A percentile compares a stretch with the other conserved stretches of the same genome.
Evolutionary conservation across 1,140 invertebrate species (phyloP).

Genomic region (Plectrocnemia conspersa): DNA sequence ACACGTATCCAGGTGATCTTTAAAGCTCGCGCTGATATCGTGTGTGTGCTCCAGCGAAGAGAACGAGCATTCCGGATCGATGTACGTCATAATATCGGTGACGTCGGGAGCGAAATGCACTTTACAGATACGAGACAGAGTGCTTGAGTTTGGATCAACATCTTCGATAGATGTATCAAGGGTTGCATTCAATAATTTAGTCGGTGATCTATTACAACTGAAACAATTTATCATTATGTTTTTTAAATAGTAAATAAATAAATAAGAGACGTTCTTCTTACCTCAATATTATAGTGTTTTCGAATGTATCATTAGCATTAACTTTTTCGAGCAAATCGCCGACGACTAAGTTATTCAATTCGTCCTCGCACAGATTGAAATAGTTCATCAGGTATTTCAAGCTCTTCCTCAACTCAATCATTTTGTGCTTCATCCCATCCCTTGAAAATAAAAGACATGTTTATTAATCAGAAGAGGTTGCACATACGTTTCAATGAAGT

Average conservation of each 20-base stretch:
- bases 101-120: slow-evolving; percentile 68
- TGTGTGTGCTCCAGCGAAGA: slow-evolving; percentile 35
- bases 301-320: slow-evolving; percentile 29
- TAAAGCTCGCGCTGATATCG: slow-evolving; percentile 57
- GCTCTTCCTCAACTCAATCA: slow-evolving; percentile 54
- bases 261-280: slow-evolving; percentile 7
- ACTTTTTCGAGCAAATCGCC: slow-evolving; percentile 55
- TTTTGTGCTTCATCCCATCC: slow-evolving; percentile 56
- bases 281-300: slow-evolving; percentile 32
- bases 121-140: slow-evolving; percentile 42
- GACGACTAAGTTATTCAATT: slow-evolving; percentile 67
- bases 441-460: slow-evolving; percentile 42
- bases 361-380: slow-evolving; percentile 69
- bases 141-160: slow-evolving; percentile 37
- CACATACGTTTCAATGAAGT: too few relatives aligned
- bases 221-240: not conserved
- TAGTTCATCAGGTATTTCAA: slow-evolving; percentile 65
- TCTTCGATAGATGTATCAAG: slow-evolving; percentile 7
- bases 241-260: not conserved
- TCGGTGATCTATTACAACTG: slow-evolving; percentile 6
- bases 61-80: slow-evolving; percentile 52
- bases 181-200: not conserved
- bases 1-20: slow-evolving; percentile 59
- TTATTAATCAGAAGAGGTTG: too few relatives aligned
- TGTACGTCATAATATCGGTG: slow-evolving; percentile 55